These are phyloP conservation scores for Cyprinodon diabolis DNA, from an alignment of 2,797 vertebrate genomes.

Conservation along the genomic window DNA sequence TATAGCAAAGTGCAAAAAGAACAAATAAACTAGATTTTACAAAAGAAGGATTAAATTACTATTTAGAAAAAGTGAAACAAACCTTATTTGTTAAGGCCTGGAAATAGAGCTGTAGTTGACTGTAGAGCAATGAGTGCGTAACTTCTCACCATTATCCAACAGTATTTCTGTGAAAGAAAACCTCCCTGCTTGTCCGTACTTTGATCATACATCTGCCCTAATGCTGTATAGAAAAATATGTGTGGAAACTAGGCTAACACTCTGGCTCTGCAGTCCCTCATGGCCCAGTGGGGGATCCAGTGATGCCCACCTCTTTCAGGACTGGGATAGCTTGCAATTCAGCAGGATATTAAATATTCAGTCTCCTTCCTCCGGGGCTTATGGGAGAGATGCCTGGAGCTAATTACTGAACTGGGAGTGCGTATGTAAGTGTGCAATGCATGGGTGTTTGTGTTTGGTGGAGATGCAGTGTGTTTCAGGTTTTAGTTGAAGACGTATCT, in stretches of 20 bases:
- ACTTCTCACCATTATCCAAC: constrained; percentile 5
- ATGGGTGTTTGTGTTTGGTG: constrained; percentile 23
- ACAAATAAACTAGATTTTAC: background rate
- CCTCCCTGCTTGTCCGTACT: constrained; percentile 26
- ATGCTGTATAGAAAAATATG: constrained; percentile 23
- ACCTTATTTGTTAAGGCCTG: constrained; percentile 4
- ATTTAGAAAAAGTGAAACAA: background rate
- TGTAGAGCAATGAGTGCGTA: constrained; percentile 10
- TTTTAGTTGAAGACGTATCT: constrained; percentile 25
- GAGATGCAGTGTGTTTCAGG: constrained; percentile 2
- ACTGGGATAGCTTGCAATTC: constrained; percentile 52
- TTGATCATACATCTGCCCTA: constrained; percentile 31
- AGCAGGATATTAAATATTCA: constrained; percentile 70
- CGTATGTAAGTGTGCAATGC: constrained; percentile 8
- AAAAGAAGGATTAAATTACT: background rate
- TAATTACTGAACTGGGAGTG: constrained; percentile 51
- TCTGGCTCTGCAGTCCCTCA: constrained; percentile 36
- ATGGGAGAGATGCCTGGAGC: constrained; percentile 34
- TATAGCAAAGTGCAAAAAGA: too few species aligned
- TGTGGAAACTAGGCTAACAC: constrained; percentile 57
- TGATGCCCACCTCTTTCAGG: constrained; percentile 51
- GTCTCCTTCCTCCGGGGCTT: constrained; percentile 41
- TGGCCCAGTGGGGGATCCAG: constrained; percentile 34
- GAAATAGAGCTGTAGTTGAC: background rate
- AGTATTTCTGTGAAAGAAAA: constrained; percentile 19